Conservation (phyloP, 2,797 vertebrate species). For the Danionella dracula region DNA sequence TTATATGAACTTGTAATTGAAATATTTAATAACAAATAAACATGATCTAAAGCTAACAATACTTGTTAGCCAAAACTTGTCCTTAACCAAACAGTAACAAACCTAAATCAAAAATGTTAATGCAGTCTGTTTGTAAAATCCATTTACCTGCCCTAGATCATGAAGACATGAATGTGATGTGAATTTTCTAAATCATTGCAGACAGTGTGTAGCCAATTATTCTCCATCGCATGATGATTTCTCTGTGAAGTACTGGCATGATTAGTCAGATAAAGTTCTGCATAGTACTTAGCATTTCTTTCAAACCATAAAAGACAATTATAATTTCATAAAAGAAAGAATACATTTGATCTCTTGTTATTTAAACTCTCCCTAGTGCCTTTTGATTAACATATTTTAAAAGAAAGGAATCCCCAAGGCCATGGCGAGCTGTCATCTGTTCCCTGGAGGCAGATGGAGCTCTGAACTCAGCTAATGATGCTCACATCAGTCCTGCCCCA, state of each 20-base stretch:
- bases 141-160: too few relatives aligned
- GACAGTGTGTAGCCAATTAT: conserved; percentile 14
- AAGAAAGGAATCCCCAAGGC: conserved; percentile 61
- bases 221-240: conserved; percentile 13
- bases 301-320: conserved; percentile 46
- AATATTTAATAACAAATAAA: too few relatives aligned
- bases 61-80: too few relatives aligned
- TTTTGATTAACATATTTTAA: conserved; percentile 73
- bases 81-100: too few relatives aligned
- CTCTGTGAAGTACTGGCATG: conserved; percentile 1
- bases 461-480: conserved; percentile 73
- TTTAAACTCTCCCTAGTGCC: conserved; percentile 60
- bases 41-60: too few relatives aligned
- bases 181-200: too few relatives aligned
- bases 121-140: too few relatives aligned
- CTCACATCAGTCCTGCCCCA: conserved; percentile 62
- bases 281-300: conserved; percentile 11
- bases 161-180: too few relatives aligned
- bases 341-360: conserved; percentile 61
- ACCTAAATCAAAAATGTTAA: too few relatives aligned
- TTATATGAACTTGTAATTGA: too few relatives aligned
- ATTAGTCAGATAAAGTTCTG: conserved; percentile 35
- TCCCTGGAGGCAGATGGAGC: conserved; percentile 64
- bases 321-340: conserved; percentile 14
- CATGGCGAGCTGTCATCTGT: conserved; percentile 70